Evolutionary conservation across 2,797 vertebrate species (phyloP), one percentile per base, ranked within the genome.

Genomic region (Taenioides sp.): DNA sequence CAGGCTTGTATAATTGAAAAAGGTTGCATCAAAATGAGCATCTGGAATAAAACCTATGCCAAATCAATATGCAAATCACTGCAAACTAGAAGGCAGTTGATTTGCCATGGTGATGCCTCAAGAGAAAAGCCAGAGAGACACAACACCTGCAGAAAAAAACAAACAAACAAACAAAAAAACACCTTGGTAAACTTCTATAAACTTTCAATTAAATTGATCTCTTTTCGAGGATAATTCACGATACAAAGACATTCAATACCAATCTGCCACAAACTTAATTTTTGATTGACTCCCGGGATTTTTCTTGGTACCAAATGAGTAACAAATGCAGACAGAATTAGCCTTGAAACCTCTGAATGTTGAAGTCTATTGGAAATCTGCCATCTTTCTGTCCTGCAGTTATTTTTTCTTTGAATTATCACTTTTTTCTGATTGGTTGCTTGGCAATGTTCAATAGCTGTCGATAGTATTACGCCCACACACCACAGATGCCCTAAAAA

Each of bases 21-120:
- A 23, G 20, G 61, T 23, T 63, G 34, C 34, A 62, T 62, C 60
- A 43, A 22, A 34, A 63, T 7, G 61, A 43, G 61, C 61, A 63
- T 63, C 61, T 63, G 61, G 61, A 43, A 63, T 63, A n/a, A 63
- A 63, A 63, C 61, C 61, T 62, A 37, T 37, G 60, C 60, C 60
- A 62, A 62, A 62, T 34, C 60, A 62, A 62, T 62, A 62, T 62
- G 31, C 60, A 62, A 62, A 62, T 37, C 17, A 37, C 60, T 37
- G 31, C 60, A 62, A 61, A 62, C 60, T 34, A 62, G 60, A 62
- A 62, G 28, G 60, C 28, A 62, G 28, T 17, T 62, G 60, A 62
- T 34, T 23, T 62, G 60, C 60, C 60, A 62, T 37, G 60, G 60
- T 14, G 12, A 37, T 37, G 12, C 14, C 28, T 34, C 28, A 62